Percentiles rank a stretch among this genome's conserved stretches.
These are phyloP conservation scores for Meloidogyne floridensis DNA, from an alignment of 1,140 invertebrate species.

Conservation along the genomic window DNA sequence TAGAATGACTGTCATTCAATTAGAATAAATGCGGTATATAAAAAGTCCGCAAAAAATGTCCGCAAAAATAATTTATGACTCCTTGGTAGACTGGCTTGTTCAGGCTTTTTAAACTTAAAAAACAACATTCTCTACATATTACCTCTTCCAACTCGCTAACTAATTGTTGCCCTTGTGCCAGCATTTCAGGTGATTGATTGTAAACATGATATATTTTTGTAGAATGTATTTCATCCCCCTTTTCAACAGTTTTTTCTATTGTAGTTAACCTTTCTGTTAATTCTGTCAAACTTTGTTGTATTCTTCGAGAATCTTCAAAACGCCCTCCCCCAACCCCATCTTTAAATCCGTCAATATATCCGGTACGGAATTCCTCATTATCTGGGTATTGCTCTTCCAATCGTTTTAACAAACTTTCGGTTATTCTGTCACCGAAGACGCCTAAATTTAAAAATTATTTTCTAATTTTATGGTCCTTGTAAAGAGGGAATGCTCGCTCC, in stretches of 20 bases:
- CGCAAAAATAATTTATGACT: too few relatives aligned
- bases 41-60: too few relatives aligned
- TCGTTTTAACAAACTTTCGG: constrained; percentile 54
- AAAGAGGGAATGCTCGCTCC: too few relatives aligned
- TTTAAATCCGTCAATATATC: constrained; percentile 66
- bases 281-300: constrained; percentile 63
- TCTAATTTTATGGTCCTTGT: too few relatives aligned
- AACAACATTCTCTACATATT: neutral
- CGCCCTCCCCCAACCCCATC: constrained; percentile 50
- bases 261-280: constrained; percentile 61
- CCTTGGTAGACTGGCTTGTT: too few relatives aligned
- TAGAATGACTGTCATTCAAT: too few relatives aligned
- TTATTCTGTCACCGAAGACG: constrained; percentile 61
- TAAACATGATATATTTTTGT: constrained; percentile 66
- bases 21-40: too few relatives aligned
- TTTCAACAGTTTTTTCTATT: constrained; percentile 55
- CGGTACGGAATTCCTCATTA: constrained; percentile 64
- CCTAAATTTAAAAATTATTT: neutral
- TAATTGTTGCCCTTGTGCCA: constrained; percentile 48
- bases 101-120: too few relatives aligned
- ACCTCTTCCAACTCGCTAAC: constrained; percentile 55
- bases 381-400: constrained; percentile 65
- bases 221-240: constrained; percentile 64
- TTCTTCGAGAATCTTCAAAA: constrained; percentile 58
- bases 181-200: constrained; percentile 47